Evolutionary conservation across 2,797 vertebrate species (phyloP).

Genomic region (Adelosebastes latens): DNA sequence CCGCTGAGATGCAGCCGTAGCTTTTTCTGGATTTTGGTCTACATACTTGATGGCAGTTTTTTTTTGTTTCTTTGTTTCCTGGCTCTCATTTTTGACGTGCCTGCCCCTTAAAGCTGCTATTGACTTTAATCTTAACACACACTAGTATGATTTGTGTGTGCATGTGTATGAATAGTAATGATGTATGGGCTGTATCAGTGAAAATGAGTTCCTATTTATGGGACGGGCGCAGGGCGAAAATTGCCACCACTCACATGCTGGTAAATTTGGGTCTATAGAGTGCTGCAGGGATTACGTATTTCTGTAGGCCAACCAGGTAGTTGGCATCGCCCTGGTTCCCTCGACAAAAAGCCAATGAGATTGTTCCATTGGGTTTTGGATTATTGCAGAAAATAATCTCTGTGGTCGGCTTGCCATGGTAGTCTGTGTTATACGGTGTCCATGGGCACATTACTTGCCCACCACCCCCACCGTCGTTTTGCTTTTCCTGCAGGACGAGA

Average conservation of each 20-base stretch:
- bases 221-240: constrained; percentile 8
- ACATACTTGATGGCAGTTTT: constrained; percentile 63
- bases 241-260: constrained; percentile 3
- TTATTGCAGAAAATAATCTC: no score
- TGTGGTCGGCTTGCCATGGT: no score
- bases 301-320: no score
- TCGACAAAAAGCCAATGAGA: no score
- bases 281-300: no score
- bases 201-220: constrained; percentile 83
- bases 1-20: constrained; percentile 16
- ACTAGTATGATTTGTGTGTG: constrained; percentile 82
- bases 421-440: no score
- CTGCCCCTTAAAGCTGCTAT: constrained; percentile 84
- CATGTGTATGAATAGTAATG: constrained; percentile 64
- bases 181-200: constrained; percentile 78
- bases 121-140: constrained; percentile 82
- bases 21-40: constrained; percentile 48
- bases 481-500: no score
- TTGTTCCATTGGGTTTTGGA: no score
- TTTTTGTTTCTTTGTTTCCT: constrained; percentile 14
- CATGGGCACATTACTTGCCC: no score
- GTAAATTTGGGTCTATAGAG: background rate
- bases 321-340: no score
- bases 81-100: constrained; percentile 69
- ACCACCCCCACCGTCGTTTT: no score